Conservation (phyloP, 2,888 invertebrate genomes). For the Caenorhabditis uteleia region DNA sequence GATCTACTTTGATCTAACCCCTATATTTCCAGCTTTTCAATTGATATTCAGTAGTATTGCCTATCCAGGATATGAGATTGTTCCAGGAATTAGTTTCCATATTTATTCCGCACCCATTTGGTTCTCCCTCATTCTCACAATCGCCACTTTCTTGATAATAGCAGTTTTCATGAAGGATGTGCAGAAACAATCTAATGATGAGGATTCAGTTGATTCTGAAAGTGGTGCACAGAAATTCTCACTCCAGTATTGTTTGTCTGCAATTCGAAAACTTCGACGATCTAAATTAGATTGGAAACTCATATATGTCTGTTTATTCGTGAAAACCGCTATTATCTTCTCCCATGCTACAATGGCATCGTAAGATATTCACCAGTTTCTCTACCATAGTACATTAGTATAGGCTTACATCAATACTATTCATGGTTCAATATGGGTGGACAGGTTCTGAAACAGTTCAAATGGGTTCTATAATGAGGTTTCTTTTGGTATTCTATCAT, state of each 20-base stretch:
- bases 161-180: constrained; percentile 23
- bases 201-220: background rate
- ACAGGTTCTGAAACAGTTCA: constrained; percentile 33
- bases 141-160: constrained; percentile 17
- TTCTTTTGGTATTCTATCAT: constrained; percentile 23
- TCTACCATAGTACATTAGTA: too few relatives aligned
- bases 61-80: constrained; percentile 48
- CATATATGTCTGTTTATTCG: constrained; percentile 23
- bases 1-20: too few relatives aligned
- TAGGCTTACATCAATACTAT: constrained; percentile 31
- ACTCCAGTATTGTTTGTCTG: constrained; percentile 4
- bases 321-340: constrained; percentile 28
- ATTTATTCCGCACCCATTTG: constrained; percentile 37
- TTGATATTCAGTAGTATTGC: constrained; percentile 42
- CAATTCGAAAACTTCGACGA: constrained; percentile 1
- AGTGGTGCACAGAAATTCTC: constrained; percentile 10
- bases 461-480: constrained; percentile 23
- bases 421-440: constrained; percentile 42
- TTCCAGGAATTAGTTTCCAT: constrained; percentile 34
- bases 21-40: constrained; percentile 33
- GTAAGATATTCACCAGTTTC: constrained; percentile 22
- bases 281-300: constrained; percentile 22
- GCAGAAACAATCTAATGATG: background rate
- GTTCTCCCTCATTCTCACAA: constrained; percentile 29
- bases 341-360: constrained; percentile 36